These are phyloP conservation scores for Vulpes ferrilata DNA, from an alignment of 2,113 vertebrate genomes.

Conservation along the genomic window DNA sequence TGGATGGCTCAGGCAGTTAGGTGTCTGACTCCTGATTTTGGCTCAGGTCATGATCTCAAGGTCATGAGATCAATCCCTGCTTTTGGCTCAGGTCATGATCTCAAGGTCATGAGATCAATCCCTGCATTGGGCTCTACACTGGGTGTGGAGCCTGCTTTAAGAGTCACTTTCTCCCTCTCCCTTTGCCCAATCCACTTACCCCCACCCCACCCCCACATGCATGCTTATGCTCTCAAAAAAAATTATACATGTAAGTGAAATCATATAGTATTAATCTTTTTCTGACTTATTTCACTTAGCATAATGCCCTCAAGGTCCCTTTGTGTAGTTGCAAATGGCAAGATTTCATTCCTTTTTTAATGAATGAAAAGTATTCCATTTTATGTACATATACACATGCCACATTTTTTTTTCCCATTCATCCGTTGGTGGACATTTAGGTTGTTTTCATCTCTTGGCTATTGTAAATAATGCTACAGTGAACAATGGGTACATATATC, in stretches of 20 bases:
- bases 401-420: background rate
- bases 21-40: background rate
- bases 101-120: background rate
- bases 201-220: background rate
- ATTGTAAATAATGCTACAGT: constrained; percentile 33
- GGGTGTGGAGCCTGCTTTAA: background rate
- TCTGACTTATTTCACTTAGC: background rate
- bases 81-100: too few species aligned
- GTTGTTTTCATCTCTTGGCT: background rate
- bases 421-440: background rate
- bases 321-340: background rate
- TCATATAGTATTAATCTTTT: background rate
- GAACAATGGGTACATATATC: background rate
- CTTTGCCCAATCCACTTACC: background rate
- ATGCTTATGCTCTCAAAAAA: background rate
- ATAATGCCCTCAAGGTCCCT: background rate
- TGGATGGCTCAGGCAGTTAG: background rate
- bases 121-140: background rate
- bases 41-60: background rate
- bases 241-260: background rate
- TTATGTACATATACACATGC: background rate
- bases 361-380: background rate
- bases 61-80: background rate
- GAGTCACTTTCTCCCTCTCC: background rate
- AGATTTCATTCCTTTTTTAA: background rate